A percentile compares a stretch with the other conserved stretches of the same genome.
Evolutionary conservation across 2,113 vertebrate species (phyloP).

Genomic region (Sula dactylatra): DNA sequence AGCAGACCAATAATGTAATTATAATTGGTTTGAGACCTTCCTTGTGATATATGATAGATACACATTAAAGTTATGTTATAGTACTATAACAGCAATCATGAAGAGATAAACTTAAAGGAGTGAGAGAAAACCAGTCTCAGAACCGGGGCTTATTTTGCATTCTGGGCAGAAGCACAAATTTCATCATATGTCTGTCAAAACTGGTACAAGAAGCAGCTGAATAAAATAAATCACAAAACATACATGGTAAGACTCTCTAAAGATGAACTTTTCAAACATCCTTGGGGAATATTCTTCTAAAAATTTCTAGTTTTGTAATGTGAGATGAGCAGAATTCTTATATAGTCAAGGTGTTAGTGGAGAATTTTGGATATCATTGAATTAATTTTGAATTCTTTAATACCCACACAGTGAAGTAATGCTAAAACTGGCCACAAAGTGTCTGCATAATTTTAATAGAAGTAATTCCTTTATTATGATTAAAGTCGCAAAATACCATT

Average conservation of each 20-base stretch:
- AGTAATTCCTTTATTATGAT: too few species aligned
- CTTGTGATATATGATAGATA: not conserved
- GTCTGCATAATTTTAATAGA: not conserved
- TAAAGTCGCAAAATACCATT: not conserved
- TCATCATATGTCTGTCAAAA: not conserved
- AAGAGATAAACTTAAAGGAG: not conserved
- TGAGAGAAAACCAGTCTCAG: not conserved
- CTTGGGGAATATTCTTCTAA: not conserved
- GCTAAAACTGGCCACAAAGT: not conserved
- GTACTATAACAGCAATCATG: not conserved
- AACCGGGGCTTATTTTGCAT: not conserved
- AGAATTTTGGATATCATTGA: not conserved
- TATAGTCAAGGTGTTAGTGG: not conserved
- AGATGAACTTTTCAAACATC: not conserved
- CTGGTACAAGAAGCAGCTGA: not conserved
- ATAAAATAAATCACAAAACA: not conserved
- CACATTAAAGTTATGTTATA: not conserved
- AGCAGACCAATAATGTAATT: not conserved
- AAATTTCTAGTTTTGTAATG: not conserved
- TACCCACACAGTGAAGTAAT: not conserved
- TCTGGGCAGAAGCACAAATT: not conserved
- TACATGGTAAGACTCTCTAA: not conserved
- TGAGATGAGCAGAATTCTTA: not conserved
- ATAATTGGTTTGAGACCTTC: not conserved
- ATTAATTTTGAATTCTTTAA: not conserved